Conservation (phyloP, 35 echinoderm and acorn worm species). For the Amphiura filiformis region DNA sequence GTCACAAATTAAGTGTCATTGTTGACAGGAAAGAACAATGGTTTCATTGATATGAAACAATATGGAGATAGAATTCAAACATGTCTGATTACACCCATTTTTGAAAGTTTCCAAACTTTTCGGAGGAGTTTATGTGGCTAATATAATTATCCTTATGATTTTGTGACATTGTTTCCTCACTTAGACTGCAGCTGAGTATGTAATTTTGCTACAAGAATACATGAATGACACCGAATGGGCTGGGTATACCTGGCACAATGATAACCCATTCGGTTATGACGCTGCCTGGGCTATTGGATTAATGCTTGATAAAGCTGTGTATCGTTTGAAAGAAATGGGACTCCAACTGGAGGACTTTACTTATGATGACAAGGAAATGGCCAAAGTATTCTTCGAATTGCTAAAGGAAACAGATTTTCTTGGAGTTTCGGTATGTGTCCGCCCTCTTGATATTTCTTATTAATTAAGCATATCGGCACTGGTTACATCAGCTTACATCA, state of each 20-base stretch:
- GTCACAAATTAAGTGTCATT: too few species aligned
- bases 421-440: not conserved
- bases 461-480: too few species aligned
- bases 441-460: too few species aligned
- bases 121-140: not conserved
- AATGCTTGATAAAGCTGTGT: slow-evolving; percentile 40
- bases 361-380: not conserved
- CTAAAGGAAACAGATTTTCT: not conserved
- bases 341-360: not conserved
- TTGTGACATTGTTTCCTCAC: not conserved
- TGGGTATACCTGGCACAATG: slow-evolving; percentile 31
- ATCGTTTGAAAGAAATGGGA: slow-evolving; percentile 12
- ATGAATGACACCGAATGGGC: slow-evolving; percentile 2
- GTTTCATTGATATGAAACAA: too few species aligned
- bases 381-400: not conserved
- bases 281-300: slow-evolving; percentile 71
- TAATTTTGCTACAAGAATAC: not conserved
- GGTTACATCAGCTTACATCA: too few species aligned
- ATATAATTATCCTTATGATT: not conserved
- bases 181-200: slow-evolving; percentile 4
- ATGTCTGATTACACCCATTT: too few species aligned
- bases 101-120: too few species aligned
- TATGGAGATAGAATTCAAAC: too few species aligned
- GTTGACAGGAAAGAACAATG: too few species aligned
- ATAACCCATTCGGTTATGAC: slow-evolving; percentile 67